Conservation (phyloP, 2,797 vertebrate genomes). For the Enteromius mattozi region DNA sequence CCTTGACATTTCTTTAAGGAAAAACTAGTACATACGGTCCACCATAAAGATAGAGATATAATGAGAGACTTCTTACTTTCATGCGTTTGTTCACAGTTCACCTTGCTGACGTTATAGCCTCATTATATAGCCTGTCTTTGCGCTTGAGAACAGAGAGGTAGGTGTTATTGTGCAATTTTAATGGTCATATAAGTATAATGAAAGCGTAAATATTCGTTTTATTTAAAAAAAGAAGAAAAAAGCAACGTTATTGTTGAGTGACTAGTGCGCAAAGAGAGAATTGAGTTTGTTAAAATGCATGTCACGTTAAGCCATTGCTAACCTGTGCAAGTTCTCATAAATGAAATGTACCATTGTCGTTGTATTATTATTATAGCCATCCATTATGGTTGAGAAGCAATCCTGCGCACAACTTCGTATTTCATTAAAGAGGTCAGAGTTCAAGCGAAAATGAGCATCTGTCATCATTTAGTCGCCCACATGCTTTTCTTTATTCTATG, state of each 20-base stretch:
- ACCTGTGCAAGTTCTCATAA: neutral
- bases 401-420: neutral
- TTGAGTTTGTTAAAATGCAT: neutral
- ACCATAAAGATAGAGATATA: neutral
- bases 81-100: neutral
- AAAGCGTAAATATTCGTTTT: neutral
- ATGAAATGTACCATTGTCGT: neutral
- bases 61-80: neutral
- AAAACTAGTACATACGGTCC: neutral
- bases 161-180: neutral
- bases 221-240: neutral
- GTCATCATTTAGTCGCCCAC: neutral
- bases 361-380: neutral
- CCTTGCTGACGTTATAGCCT: neutral
- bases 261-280: neutral
- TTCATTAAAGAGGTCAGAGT: neutral
- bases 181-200: neutral
- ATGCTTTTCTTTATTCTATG: neutral
- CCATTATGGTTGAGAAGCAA: neutral
- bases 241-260: neutral
- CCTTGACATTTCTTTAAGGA: neutral
- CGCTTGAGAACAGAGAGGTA: slow-evolving; percentile 21
- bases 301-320: neutral
- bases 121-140: neutral
- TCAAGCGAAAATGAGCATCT: neutral